Evolutionary conservation across 2,797 vertebrate genomes (phyloP).

Genomic region (Hippocampus kuda): DNA sequence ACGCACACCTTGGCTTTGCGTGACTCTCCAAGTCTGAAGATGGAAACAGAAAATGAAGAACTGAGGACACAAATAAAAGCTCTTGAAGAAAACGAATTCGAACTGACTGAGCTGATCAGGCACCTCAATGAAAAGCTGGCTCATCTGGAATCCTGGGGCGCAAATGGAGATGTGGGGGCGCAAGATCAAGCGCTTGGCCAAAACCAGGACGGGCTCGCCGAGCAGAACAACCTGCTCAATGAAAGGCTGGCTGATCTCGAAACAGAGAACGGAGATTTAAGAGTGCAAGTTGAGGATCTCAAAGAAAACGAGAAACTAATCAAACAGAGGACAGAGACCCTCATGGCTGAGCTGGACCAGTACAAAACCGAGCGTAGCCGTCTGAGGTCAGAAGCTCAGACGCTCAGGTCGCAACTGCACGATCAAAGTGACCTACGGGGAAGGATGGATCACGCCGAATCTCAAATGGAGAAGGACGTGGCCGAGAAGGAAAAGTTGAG

Average conservation of each 20-base stretch:
- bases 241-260: background rate
- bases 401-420: background rate
- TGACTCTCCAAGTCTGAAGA: conserved; percentile 6
- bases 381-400: background rate
- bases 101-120: background rate
- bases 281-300: conserved; percentile 6
- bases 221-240: background rate
- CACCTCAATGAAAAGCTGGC: background rate
- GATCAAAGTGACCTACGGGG: background rate
- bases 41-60: conserved; percentile 5
- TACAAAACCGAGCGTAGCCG: background rate
- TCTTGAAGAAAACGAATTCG: background rate
- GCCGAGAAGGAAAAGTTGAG: conserved; percentile 1
- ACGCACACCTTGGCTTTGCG: background rate
- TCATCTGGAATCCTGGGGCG: background rate
- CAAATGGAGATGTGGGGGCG: no score
- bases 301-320: conserved; percentile 6
- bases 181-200: background rate
- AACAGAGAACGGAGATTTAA: conserved; percentile 3
- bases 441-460: background rate
- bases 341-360: background rate
- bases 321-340: conserved; percentile 3
- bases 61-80: background rate
- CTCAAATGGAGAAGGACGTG: background rate
- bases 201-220: background rate